Conservation (phyloP, 2,113 vertebrate species). For the Scomber scombrus region DNA sequence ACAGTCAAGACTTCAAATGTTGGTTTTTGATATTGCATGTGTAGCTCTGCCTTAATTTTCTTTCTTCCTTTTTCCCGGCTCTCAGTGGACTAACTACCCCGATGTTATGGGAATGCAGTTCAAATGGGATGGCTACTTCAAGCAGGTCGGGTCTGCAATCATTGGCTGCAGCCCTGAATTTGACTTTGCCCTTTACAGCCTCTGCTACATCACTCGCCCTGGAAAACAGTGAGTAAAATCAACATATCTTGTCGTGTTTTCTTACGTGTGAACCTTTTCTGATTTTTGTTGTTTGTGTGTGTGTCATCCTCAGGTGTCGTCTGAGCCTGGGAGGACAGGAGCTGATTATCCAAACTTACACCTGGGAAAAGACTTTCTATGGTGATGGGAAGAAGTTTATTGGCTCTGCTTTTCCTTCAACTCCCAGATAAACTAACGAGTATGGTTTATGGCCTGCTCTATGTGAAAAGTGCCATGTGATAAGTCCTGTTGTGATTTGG, state of each 20-base stretch:
- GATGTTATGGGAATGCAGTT: constrained; percentile 95
- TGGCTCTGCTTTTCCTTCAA: constrained; percentile 88
- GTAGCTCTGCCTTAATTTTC: not conserved
- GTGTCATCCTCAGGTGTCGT: constrained; percentile 84
- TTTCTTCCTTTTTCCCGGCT: constrained; percentile 16
- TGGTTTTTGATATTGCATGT: not conserved
- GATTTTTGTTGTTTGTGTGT: not conserved
- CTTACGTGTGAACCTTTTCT: not conserved
- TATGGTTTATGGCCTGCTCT: not conserved
- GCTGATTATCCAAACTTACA: constrained; percentile 90
- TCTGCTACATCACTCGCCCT: constrained; percentile 93
- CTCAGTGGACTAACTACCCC: constrained; percentile 90
- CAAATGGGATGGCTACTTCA: constrained; percentile 92
- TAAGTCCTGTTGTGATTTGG: too few species aligned
- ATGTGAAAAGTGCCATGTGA: too few species aligned
- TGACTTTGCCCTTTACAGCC: constrained; percentile 91
- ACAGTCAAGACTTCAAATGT: not conserved
- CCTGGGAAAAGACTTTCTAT: constrained; percentile 90
- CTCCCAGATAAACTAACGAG: constrained; percentile 56
- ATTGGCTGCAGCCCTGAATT: constrained; percentile 96
- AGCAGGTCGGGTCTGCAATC: constrained; percentile 92
- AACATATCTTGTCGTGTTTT: not conserved
- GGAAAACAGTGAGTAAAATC: constrained; percentile 88
- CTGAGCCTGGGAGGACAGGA: constrained; percentile 89
- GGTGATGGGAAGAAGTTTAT: constrained; percentile 89